Percentiles rank a stretch among this genome's conserved stretches.
Conservation (phyloP, 1,140 invertebrate species). For the Leptinotarsa texana region DNA sequence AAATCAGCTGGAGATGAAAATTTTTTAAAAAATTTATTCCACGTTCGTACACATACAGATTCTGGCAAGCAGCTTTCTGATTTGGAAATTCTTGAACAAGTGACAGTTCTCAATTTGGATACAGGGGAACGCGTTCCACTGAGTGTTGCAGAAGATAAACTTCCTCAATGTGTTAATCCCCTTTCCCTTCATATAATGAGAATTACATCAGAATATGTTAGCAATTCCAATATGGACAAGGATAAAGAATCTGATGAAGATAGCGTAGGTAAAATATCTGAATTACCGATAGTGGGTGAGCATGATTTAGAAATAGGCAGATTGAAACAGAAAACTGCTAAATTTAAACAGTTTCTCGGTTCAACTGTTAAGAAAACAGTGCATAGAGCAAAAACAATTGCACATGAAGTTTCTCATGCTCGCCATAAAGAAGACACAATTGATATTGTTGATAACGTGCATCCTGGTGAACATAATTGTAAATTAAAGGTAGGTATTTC, state of each 20-base stretch:
- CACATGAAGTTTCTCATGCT: conserved; percentile 83
- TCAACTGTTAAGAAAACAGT: conserved; percentile 86
- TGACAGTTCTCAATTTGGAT: conserved; percentile 88
- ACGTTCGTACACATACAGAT: conserved; percentile 79
- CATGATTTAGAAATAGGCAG: conserved; percentile 43
- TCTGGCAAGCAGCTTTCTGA: conserved; percentile 83
- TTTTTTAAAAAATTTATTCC: conserved; percentile 69
- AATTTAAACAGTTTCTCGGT: conserved; percentile 84
- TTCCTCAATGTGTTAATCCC: conserved; percentile 89
- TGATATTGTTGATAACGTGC: conserved; percentile 82
- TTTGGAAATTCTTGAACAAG: conserved; percentile 88
- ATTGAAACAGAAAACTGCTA: conserved; percentile 59
- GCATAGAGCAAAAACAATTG: conserved; percentile 86
- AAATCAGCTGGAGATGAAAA: conserved; percentile 76
- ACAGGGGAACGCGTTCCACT: conserved; percentile 88
- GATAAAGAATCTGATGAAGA: conserved; percentile 83
- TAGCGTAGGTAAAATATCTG: conserved; percentile 75
- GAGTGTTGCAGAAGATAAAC: conserved; percentile 86
- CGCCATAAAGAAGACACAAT: conserved; percentile 83
- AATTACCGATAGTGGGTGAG: conserved; percentile 61
- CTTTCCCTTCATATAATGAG: conserved; percentile 94
- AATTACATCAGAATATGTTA: conserved; percentile 86
- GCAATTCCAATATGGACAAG: conserved; percentile 74
- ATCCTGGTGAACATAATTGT: conserved; percentile 79
- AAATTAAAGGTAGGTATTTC: conserved; percentile 72